Percentiles rank a stretch among this genome's conserved stretches.
phyloP scores from a whole-genome alignment of 2,888 invertebrate species.

The Stenichneumon culpator region DNA sequence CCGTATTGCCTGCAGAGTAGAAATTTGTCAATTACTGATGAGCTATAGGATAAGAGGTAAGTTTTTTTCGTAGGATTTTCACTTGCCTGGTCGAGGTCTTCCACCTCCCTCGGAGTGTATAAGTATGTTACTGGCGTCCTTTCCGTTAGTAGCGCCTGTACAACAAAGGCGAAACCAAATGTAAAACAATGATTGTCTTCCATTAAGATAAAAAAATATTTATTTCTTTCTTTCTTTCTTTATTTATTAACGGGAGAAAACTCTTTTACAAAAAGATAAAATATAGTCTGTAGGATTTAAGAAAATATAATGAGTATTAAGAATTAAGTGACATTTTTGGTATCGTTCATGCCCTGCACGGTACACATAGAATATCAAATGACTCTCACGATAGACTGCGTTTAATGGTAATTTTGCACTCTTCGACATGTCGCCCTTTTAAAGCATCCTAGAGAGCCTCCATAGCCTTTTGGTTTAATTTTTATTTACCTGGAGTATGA shows the following conservation, averaged over 20 bases:
- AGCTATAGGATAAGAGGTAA: background rate
- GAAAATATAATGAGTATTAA: too few species aligned
- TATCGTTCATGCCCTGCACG: too few species aligned
- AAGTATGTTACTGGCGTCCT: slow-evolving; percentile 65
- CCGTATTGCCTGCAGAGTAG: slow-evolving; percentile 10
- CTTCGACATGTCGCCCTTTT: too few species aligned
- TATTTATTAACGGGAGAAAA: too few species aligned
- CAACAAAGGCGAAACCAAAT: background rate
- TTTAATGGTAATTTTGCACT: too few species aligned
- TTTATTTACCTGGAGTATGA: slow-evolving; percentile 45
- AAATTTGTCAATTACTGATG: background rate
- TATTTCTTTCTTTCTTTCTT: too few species aligned
- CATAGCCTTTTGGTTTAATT: background rate
- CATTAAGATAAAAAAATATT: background rate
- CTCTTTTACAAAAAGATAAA: too few species aligned
- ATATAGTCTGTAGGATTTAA: too few species aligned
- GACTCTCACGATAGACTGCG: too few species aligned
- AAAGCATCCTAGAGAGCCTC: too few species aligned
- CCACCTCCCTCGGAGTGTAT: slow-evolving; percentile 72
- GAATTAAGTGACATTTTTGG: too few species aligned
- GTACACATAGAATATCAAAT: too few species aligned
- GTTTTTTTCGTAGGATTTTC: background rate
- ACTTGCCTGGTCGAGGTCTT: slow-evolving; percentile 69
- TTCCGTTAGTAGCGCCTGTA: slow-evolving; percentile 20
- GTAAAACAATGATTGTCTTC: background rate